phyloP scores from a whole-genome alignment of 2,797 vertebrate genomes.

The Zalophus californianus region DNA sequence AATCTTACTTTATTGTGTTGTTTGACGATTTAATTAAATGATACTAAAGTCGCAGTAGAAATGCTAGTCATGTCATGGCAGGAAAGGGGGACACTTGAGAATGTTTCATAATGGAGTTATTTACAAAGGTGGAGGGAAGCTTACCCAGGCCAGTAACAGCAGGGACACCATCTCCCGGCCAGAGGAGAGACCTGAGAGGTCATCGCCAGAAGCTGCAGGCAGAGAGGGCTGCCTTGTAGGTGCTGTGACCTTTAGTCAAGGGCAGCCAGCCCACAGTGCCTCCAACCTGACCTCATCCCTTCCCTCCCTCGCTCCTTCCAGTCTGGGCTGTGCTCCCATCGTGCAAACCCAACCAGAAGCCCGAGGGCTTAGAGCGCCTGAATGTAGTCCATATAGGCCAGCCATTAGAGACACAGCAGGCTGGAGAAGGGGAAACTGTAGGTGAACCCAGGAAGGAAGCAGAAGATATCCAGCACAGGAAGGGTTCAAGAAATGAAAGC shows the following conservation, averaged over 20 bases:
- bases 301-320: not conserved
- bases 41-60: not conserved
- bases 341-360: not conserved
- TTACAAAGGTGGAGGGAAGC: not conserved
- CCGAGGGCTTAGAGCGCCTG: accelerated
- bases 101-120: not conserved
- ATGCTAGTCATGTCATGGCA: not conserved
- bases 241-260: not conserved
- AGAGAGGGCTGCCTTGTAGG: not conserved
- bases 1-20: not conserved
- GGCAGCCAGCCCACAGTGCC: not conserved
- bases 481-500: not conserved
- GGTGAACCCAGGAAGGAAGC: not conserved
- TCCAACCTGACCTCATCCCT: not conserved
- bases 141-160: not conserved
- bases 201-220: not conserved
- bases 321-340: not conserved
- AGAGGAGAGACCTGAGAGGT: not conserved
- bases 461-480: not conserved
- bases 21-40: conserved; percentile 15
- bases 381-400: too few relatives aligned
- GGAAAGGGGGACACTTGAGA: not conserved
- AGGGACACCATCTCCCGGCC: not conserved
- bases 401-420: not conserved
- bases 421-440: not conserved